These are phyloP conservation scores for Varecia variegata DNA, from an alignment of 2,797 vertebrate species.

Conservation along the genomic window DNA sequence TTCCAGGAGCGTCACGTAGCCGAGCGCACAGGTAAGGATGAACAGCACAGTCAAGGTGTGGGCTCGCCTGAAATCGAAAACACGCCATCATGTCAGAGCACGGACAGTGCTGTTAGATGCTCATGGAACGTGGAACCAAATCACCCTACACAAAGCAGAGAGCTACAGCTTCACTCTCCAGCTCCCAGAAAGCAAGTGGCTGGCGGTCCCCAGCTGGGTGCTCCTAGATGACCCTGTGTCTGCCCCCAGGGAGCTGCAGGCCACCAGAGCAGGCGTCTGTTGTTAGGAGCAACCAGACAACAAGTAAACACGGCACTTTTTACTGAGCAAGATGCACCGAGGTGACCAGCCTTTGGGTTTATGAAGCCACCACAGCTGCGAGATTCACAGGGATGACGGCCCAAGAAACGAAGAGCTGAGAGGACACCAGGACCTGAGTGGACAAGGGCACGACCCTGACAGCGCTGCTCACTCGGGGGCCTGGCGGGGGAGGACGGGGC, in stretches of 20 bases:
- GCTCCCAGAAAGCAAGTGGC: too few relatives aligned
- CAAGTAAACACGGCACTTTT: accelerated
- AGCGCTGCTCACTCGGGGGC: neutral
- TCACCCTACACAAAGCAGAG: neutral
- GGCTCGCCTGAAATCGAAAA: slow-evolving; percentile 90
- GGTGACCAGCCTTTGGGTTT: neutral
- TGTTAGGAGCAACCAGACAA: accelerated
- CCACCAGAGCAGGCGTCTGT: neutral
- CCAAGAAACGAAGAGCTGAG: neutral
- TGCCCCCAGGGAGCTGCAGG: neutral
- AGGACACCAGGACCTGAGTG: accelerated
- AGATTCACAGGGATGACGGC: too few relatives aligned
- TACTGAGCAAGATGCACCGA: accelerated
- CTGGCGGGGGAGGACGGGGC: neutral
- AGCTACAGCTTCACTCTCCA: neutral
- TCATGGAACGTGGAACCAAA: neutral
- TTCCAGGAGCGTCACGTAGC: slow-evolving; percentile 96
- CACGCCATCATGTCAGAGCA: neutral
- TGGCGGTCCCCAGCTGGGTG: neutral
- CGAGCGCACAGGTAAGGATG: slow-evolving; percentile 95
- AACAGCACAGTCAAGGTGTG: slow-evolving; percentile 97
- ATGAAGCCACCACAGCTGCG: neutral
- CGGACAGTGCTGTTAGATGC: accelerated
- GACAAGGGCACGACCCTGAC: neutral
- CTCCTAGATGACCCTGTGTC: accelerated